A percentile compares a stretch with the other conserved stretches of the same genome.
Conservation (phyloP, 2,888 invertebrate species). For the Noctua janthe region DNA sequence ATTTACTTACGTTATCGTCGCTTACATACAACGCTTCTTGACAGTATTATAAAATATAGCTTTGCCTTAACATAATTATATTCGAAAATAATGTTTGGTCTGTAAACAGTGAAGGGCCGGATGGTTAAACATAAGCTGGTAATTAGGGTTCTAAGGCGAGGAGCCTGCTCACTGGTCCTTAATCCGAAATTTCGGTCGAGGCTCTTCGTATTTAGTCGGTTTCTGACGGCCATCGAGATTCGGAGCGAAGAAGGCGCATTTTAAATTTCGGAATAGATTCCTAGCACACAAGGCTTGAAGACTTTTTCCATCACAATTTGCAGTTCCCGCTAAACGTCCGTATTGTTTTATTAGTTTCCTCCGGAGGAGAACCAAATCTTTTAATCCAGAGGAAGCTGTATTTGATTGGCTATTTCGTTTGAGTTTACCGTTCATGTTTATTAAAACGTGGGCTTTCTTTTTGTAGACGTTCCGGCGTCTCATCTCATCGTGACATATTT, state of each 20-base stretch:
- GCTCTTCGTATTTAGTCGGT: constrained; percentile 42
- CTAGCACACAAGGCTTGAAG: constrained; percentile 2
- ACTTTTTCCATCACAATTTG: constrained; percentile 39
- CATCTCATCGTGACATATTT: constrained; percentile 32
- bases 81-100: constrained; percentile 53
- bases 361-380: constrained; percentile 28
- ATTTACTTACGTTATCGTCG: constrained; percentile 10
- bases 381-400: constrained; percentile 37
- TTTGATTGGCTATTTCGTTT: constrained; percentile 50
- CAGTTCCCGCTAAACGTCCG: constrained; percentile 29
- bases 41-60: constrained; percentile 46
- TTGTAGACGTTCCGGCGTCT: constrained; percentile 12
- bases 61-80: constrained; percentile 38
- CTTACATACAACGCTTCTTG: constrained; percentile 18
- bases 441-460: constrained; percentile 31
- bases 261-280: constrained; percentile 22
- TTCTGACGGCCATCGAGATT: constrained; percentile 21
- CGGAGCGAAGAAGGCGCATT: not conserved
- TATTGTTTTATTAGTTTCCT: constrained; percentile 49
- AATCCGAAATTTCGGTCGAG: constrained; percentile 44
- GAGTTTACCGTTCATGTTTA: constrained; percentile 48
- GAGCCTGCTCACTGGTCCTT: constrained; percentile 37
- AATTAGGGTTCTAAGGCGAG: constrained; percentile 53
- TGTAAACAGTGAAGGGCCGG: constrained; percentile 47
- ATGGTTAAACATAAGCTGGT: constrained; percentile 55